A percentile compares a stretch with the other conserved stretches of the same genome.
Conservation (phyloP, 1,140 invertebrate species). For the Drosophila bocqueti region DNA sequence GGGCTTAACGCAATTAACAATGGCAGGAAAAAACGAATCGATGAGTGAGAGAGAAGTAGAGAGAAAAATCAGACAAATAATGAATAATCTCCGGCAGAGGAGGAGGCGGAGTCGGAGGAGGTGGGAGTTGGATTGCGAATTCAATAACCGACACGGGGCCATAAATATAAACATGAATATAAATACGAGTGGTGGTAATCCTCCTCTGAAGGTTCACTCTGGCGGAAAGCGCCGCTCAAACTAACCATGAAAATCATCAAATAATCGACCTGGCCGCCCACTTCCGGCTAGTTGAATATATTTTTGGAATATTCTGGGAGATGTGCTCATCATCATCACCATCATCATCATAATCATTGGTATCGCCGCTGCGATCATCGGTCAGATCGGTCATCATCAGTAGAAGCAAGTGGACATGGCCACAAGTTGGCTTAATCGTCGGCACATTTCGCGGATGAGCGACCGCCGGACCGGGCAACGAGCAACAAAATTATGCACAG, state of each 20-base stretch:
- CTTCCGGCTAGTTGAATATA: slow-evolving; percentile 26
- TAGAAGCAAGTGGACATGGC: slow-evolving; percentile 3
- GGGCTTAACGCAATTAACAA: slow-evolving; percentile 74
- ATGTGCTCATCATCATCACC: slow-evolving; percentile 31
- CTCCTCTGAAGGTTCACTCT: slow-evolving; percentile 45
- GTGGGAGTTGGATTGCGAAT: slow-evolving; percentile 21
- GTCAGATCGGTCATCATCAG: slow-evolving; percentile 7
- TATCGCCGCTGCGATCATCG: slow-evolving; percentile 6
- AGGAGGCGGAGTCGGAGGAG: neutral
- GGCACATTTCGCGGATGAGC: slow-evolving; percentile 38
- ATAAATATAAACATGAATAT: slow-evolving; percentile 33
- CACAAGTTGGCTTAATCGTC: slow-evolving; percentile 5
- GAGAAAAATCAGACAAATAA: slow-evolving; percentile 39
- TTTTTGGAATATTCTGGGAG: slow-evolving; percentile 10
- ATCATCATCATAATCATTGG: neutral
- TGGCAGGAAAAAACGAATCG: slow-evolving; percentile 50
- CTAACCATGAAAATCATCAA: slow-evolving; percentile 49
- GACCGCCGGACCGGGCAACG: neutral
- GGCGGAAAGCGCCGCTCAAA: slow-evolving; percentile 36
- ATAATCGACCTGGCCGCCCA: slow-evolving; percentile 36
- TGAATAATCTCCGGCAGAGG: slow-evolving; percentile 24
- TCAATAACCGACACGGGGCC: slow-evolving; percentile 27
- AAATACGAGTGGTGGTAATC: slow-evolving; percentile 19
- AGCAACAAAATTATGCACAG: slow-evolving; percentile 15
- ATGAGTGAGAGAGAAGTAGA: slow-evolving; percentile 5